Evolutionary conservation across 2,888 invertebrate species (phyloP), one percentile per base, ranked within the genome.

Genomic region (Pachymerium ferrugineum): DNA sequence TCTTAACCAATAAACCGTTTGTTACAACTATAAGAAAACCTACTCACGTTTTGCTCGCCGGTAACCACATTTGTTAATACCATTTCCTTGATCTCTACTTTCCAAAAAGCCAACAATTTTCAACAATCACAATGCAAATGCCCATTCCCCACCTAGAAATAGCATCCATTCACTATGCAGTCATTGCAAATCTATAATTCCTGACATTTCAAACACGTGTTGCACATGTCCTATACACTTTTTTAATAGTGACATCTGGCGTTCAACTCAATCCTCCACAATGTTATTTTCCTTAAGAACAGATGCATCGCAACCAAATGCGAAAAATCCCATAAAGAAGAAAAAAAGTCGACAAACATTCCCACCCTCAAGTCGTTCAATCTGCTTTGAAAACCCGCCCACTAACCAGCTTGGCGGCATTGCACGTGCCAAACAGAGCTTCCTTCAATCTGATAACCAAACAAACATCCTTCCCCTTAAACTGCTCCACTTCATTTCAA

Each of bases 381-480:
- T 22, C 19, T 47, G 22, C 28, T 62, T 25, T 62, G 28, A 12
- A 54, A 8, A n/a, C 19, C 2, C 8, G 42, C 8, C 3, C 8
- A 38, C 38, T 4, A 8, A 3, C 1, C 47, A 19, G 47, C 10
- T 54, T 22, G n/a, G 16, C n/a, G 14, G 10, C 47, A 19, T 19
- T 62, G 62, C 62, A 25, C 62, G 62, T 62, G 62, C 62, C 62
- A 28, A 3, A 62, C 25, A 22, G 12, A 62, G 62, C 28, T 62
- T 62, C 28, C 62, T 62, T 62, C 62, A 62, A 62, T 62, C 62
- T 28, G 62, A 62, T 62, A 62, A 3, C 25, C 25, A 62, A 62
- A 62, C 62, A 62, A 62, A 62, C 62, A 62, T 62, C 25, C 62
- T 62, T 62, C 62, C 62, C n/a, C n/a, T n/a, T 62, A 28, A 22